Evolutionary conservation across 2,888 invertebrate species (phyloP), one percentile per base, ranked within the genome.

Genomic region (Drosophila mimica): DNA sequence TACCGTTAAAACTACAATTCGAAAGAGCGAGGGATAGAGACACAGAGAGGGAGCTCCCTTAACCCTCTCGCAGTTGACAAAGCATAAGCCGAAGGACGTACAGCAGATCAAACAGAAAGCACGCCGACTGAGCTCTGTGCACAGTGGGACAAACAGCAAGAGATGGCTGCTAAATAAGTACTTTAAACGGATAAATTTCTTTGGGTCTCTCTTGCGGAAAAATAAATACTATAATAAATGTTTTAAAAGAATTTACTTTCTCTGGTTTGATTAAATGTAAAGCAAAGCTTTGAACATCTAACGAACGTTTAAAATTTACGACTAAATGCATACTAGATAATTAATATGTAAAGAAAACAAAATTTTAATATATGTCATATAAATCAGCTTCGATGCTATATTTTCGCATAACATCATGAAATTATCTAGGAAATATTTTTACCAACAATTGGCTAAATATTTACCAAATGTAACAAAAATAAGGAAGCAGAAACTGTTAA

Each of bases 61-160:
- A 49, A 33, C 31, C 43, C 30, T 11, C 36, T 53, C 38, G 13
- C 56, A 51, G 48, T 66, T 66, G 80, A 75, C 64, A 64, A 74
- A 63, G 79, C 71, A 33, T 78, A 80, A 80, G 77, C 77, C 52
- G 57, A 57, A 51, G 57, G 46, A 54, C 75, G 62, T 49, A 38
- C 63, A 58, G 62, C 81, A 51, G 71, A 80, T 81, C 67, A 67
- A 71, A 48, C 65, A 53, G 60, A 48, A 38, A 49, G 59, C 56
- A 40, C 51, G 30, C 54, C 48, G 36, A 43, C 51, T 53, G 63
- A 56, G 65, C 49, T 31, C 25, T 1, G 15, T 31, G 40, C 20
- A 57, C 57, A 15, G 15, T 57, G 43, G 31, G 31, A 4, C 31
- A 31, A 43, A 11, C 31, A 15, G 17, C 30, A 15, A 57, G 40